Evolutionary conservation across 2,113 vertebrate genomes (phyloP), one percentile per base, ranked within the genome.

Genomic region (Rousettus leschenaultii): DNA sequence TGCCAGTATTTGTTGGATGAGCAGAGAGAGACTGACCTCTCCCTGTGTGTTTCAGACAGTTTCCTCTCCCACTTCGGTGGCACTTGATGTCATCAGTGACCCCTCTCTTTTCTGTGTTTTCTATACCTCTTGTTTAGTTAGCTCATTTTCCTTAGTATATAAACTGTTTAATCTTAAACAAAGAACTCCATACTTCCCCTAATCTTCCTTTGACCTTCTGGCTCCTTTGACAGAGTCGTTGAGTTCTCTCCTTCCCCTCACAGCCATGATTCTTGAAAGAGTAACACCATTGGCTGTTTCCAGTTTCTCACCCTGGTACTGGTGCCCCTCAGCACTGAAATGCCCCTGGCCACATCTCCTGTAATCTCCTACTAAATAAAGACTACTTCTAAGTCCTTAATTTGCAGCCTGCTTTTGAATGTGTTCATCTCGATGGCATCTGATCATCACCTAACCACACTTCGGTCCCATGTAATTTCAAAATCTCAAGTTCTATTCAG

Each of bases 51-150:
- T 83, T 43, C 63, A 77, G 26, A 51, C 9, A 10, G 3, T 14
- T 0, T 77, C 6, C 7, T 59, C 15, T 71, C 13, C 22, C 26
- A n/a, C 9, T 19, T 70, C 0, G 0, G 51, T 16, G 65, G 21
- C 59, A 19, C 30, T 19, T n/a, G 14, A 63, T 0, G 2, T 48
- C 28, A 19, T 26, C 45, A 53, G 0, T 6, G 38, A 51, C 38
- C 68, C 7, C 71, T 16, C 18, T 74, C n/a, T 71, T 83, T 55
- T 45, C 33, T 74, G 5, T 2, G 38, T 85, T 71, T 61, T 70
- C 40, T 16, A 1, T 61, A 38, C 68, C 57, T 59, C 33, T 71
- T 26, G 9, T 91, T 84, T 19, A 2, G 0, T 92, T 89, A 57
- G 28, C 43, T 84, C 71, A 68, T 75, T 75, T 74, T 61, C 11